A percentile compares a stretch with the other conserved stretches of the same genome.
Evolutionary conservation across 1,140 invertebrate species (phyloP).

Genomic region (Procambarus virginalis): DNA sequence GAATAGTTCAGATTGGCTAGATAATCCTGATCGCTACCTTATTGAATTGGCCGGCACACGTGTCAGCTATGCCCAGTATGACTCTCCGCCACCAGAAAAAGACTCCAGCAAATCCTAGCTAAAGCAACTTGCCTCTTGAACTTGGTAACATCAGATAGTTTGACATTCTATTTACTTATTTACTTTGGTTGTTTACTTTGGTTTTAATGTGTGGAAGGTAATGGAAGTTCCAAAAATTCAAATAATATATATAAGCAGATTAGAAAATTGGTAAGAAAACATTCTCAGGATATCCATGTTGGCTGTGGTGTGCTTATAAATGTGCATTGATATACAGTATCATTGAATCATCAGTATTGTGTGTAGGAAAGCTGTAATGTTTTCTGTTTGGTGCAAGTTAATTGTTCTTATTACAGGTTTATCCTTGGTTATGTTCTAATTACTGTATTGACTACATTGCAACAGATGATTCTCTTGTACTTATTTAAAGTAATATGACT

Average conservation of each 20-base stretch:
- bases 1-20: constrained; percentile 87
- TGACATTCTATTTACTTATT: neutral
- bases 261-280: neutral
- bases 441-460: neutral
- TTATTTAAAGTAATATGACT: no score
- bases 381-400: neutral
- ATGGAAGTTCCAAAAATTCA: neutral
- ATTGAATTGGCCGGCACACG: constrained; percentile 84
- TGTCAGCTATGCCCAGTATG: constrained; percentile 59
- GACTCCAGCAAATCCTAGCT: neutral
- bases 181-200: no score
- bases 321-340: neutral
- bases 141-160: no score
- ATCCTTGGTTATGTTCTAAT: neutral
- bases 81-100: constrained; percentile 14
- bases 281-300: neutral
- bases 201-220: neutral
- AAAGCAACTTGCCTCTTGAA: neutral
- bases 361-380: neutral
- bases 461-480: neutral
- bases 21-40: constrained; percentile 92
- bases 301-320: neutral
- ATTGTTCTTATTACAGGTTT: neutral
- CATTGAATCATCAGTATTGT: neutral
- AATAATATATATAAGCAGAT: neutral